A percentile compares a stretch with the other conserved stretches of the same genome.
Evolutionary conservation across 2,888 invertebrate genomes (phyloP).

Genomic region (Stegana nigrithorax): DNA sequence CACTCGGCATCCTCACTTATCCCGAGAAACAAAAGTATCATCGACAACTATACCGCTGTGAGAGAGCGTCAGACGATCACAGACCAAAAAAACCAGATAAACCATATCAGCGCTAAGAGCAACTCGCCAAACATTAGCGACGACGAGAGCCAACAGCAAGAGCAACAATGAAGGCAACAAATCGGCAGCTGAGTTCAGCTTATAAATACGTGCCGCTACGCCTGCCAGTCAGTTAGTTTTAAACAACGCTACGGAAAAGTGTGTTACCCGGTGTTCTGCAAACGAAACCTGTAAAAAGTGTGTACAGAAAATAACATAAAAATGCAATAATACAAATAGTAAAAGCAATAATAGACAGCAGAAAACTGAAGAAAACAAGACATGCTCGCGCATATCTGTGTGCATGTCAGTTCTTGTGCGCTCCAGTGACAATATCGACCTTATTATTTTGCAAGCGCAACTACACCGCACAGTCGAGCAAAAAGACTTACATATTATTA

Average conservation of each 20-base stretch:
- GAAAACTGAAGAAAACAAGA: slow-evolving; percentile 10
- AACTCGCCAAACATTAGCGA: too few species aligned
- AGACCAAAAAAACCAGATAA: too few species aligned
- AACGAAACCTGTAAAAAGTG: background rate
- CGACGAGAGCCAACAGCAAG: too few species aligned
- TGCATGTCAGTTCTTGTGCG: background rate
- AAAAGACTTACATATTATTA: slow-evolving; percentile 37
- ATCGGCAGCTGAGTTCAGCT: slow-evolving; percentile 35
- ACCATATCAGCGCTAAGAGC: too few species aligned
- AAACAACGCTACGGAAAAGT: slow-evolving; percentile 46
- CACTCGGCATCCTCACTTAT: too few species aligned
- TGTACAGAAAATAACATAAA: background rate
- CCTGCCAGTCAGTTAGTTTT: slow-evolving; percentile 50
- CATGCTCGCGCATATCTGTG: slow-evolving; percentile 21
- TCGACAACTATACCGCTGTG: too few species aligned
- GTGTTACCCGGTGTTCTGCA: slow-evolving; percentile 23
- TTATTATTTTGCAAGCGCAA: slow-evolving; percentile 45
- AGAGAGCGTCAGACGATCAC: too few species aligned
- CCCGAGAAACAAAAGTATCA: too few species aligned
- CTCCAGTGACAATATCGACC: slow-evolving; percentile 16
- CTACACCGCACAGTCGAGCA: too few species aligned
- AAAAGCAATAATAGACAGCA: slow-evolving; percentile 16
- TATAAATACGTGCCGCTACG: slow-evolving; percentile 59
- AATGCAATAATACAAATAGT: slow-evolving; percentile 2
- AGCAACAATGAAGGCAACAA: too few species aligned